Evolutionary conservation across 1,140 invertebrate genomes (phyloP).

Genomic region (Bilobella aurantiaca): DNA sequence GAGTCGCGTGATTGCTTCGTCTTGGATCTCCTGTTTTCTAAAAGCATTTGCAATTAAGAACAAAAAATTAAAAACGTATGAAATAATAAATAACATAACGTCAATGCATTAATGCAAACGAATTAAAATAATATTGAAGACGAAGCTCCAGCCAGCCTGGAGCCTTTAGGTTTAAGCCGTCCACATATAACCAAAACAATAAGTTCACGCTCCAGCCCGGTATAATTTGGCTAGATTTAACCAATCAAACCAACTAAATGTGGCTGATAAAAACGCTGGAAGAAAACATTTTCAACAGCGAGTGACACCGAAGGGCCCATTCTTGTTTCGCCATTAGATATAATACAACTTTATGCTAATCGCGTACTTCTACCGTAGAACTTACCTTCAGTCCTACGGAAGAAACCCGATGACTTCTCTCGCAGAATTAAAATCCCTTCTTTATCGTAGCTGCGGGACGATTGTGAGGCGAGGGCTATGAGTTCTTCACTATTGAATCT

Average conservation of each 20-base stretch:
- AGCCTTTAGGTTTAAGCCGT: background rate
- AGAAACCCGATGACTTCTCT: constrained; percentile 82
- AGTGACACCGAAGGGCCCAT: background rate
- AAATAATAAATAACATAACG: too few species aligned
- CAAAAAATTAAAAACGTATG: background rate
- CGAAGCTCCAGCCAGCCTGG: background rate
- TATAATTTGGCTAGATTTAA: too few species aligned
- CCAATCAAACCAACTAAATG: background rate
- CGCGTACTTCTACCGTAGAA: too few species aligned
- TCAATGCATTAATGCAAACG: background rate
- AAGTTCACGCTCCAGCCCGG: too few species aligned
- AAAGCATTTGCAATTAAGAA: background rate
- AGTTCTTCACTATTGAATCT: constrained; percentile 84
- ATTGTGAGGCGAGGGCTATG: constrained; percentile 67
- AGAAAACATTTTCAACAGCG: background rate
- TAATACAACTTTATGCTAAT: too few species aligned
- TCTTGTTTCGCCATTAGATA: background rate
- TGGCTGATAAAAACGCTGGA: background rate
- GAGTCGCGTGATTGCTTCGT: constrained; percentile 11
- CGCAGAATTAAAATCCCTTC: constrained; percentile 76
- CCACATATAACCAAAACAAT: too few species aligned
- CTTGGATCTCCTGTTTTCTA: constrained; percentile 3
- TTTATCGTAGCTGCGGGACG: constrained; percentile 73
- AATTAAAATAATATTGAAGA: background rate
- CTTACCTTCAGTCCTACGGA: constrained; percentile 77